Conservation (phyloP, 1,140 invertebrate species). For the Drosophila melanica region DNA sequence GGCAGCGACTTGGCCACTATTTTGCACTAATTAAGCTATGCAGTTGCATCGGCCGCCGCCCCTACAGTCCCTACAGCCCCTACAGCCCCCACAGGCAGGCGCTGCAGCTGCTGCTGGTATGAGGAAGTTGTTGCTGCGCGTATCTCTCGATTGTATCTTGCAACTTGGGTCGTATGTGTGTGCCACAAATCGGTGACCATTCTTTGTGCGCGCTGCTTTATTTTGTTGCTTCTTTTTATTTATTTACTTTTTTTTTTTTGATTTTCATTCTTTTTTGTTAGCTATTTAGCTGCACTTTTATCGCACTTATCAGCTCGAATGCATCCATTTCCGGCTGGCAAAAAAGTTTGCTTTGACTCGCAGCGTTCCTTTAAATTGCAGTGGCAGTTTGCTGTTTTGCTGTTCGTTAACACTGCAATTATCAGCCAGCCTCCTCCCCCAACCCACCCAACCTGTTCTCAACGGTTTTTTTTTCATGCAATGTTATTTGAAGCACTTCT, state of each 20-base stretch:
- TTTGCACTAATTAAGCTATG: slow-evolving; percentile 68
- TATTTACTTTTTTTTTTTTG: neutral
- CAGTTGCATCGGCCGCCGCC: slow-evolving; percentile 11
- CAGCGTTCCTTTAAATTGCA: slow-evolving; percentile 3
- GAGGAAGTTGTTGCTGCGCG: slow-evolving; percentile 54
- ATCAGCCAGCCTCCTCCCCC: neutral
- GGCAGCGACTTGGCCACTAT: slow-evolving; percentile 24
- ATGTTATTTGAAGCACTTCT: slow-evolving; percentile 21
- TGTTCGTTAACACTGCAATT: slow-evolving; percentile 30
- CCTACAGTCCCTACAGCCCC: too few species aligned
- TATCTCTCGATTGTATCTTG: slow-evolving; percentile 57
- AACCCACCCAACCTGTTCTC: neutral
- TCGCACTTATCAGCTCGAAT: slow-evolving; percentile 42
- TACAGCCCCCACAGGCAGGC: too few species aligned
- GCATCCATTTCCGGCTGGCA: slow-evolving; percentile 43
- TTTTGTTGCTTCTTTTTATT: too few species aligned
- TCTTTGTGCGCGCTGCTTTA: slow-evolving; percentile 9
- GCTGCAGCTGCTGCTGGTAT: slow-evolving; percentile 39
- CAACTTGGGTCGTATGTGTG: slow-evolving; percentile 18
- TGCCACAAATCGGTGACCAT: slow-evolving; percentile 36
- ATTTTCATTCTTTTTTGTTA: slow-evolving; percentile 5
- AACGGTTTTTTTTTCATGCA: slow-evolving; percentile 23
- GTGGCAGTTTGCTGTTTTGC: slow-evolving; percentile 4
- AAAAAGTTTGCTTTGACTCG: slow-evolving; percentile 16
- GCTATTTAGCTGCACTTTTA: slow-evolving; percentile 39